Percentiles rank a stretch among this genome's conserved stretches.
Conservation (phyloP, 2,113 vertebrate species). For the Platysteira castanea region DNA sequence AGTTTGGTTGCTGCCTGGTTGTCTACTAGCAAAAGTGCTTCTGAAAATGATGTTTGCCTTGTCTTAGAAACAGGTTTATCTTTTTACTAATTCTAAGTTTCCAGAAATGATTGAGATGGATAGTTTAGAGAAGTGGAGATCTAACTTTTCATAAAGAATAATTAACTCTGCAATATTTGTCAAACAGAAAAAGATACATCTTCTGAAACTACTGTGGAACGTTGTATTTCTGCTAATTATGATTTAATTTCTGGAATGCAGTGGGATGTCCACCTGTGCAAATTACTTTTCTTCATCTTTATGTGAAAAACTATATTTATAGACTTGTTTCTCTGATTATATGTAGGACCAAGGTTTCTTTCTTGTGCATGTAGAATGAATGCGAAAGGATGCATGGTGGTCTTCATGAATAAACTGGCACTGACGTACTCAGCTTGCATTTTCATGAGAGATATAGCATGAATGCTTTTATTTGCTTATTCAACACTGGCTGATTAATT, state of each 20-base stretch:
- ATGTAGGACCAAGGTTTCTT: slow-evolving; percentile 14
- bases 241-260: slow-evolving; percentile 44
- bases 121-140: neutral
- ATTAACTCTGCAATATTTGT: neutral
- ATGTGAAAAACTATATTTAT: slow-evolving; percentile 23
- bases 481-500: slow-evolving; percentile 72
- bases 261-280: neutral
- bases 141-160: neutral
- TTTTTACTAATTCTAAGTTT: neutral
- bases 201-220: neutral
- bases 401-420: slow-evolving; percentile 61
- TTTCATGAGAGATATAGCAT: slow-evolving; percentile 69
- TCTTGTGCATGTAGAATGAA: slow-evolving; percentile 69
- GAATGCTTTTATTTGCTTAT: slow-evolving; percentile 74
- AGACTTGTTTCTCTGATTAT: neutral
- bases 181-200: neutral
- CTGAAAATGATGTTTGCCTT: neutral
- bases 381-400: slow-evolving; percentile 69
- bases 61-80: neutral
- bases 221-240: slow-evolving; percentile 28
- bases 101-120: neutral
- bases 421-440: slow-evolving; percentile 68
- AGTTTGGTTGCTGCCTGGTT: neutral
- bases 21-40: neutral
- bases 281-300: slow-evolving; percentile 37